phyloP scores from a whole-genome alignment of 2,113 vertebrate genomes.

The Circaetus gallicus region DNA sequence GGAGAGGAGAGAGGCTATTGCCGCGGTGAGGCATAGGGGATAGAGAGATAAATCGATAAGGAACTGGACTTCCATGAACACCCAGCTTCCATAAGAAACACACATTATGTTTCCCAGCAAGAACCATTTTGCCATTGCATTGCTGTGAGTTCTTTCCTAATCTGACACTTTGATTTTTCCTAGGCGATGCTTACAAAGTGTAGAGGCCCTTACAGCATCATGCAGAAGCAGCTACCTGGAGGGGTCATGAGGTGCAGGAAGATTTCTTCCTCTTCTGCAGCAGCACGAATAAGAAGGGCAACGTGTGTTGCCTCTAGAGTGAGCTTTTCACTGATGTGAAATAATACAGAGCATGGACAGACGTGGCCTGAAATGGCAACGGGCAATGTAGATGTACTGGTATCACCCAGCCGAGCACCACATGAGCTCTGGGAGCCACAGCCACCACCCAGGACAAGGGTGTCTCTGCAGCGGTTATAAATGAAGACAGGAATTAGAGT shows the following conservation, averaged over 20 bases:
- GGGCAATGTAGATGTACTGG: neutral
- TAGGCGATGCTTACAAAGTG: neutral
- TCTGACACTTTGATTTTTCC: neutral
- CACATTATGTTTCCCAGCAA: neutral
- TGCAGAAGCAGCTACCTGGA: neutral
- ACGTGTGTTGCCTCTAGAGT: neutral
- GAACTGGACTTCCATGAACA: neutral
- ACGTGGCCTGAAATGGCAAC: neutral
- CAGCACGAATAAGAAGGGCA: neutral
- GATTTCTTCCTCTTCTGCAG: neutral
- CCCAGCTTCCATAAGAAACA: neutral
- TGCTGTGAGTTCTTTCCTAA: neutral
- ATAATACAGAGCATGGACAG: neutral
- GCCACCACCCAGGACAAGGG: constrained; percentile 10
- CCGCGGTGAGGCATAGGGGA: neutral
- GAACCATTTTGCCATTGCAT: neutral
- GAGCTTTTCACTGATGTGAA: neutral
- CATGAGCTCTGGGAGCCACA: neutral
- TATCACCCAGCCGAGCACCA: neutral
- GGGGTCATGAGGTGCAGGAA: neutral
- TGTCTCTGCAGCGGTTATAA: neutral
- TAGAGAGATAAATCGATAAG: neutral
- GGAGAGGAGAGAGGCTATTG: neutral
- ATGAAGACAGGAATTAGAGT: constrained; percentile 44
- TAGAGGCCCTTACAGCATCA: neutral